Evolutionary conservation across 2,113 vertebrate genomes (phyloP), one percentile per base, ranked within the genome.

Genomic region (Poeciliopsis turrubarensis): DNA sequence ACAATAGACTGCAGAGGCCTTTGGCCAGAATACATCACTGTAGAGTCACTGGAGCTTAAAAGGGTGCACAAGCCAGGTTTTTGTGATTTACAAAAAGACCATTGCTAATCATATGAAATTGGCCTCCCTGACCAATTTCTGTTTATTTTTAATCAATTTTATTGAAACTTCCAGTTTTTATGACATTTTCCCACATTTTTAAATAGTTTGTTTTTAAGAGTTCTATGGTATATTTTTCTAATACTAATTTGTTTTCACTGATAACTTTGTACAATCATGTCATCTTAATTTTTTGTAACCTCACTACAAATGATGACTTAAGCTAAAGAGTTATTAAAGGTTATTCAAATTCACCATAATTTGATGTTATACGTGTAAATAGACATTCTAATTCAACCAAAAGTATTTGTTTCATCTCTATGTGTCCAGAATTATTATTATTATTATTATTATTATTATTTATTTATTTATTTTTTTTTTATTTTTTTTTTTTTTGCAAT

Each of bases 1-100:
- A 10, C 31, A 77, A 17, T 75, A 29, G 22, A 64, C 41, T 17
- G 64, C 44, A 61, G 22, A 60, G 68, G 47, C 70, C 34, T 39
- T 67, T 61, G 85, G 68, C 29, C 15, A 13, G 57, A 34, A 62
- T 60, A 65, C 17, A 41, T 57, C 51, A 3, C 22, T 54, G 9
- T 10, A 25, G 47, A 54, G 51, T 54, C 51, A 54, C 22, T 47
- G 51, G 51, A 25, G 3, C 9, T 25, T 17, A 25, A 57, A 57
- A n/a, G 22, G 25, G 25, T n/a, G 22, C 51, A 57, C 3, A 47
- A 12, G 13, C 14, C 39, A 41, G 3, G 39, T 37, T 37, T 34
- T 37, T 37, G 34, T 37, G 34, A 11, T 37, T 11, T 37, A 41
- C 14, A 41, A 54, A 54, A 54, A 54, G 47, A 15, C 39, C 39